Base-by-base conservation (phyloP, 37 sponge, comb jelly and placozoan genomes). In the Cliona cf. orientalis region DNA sequence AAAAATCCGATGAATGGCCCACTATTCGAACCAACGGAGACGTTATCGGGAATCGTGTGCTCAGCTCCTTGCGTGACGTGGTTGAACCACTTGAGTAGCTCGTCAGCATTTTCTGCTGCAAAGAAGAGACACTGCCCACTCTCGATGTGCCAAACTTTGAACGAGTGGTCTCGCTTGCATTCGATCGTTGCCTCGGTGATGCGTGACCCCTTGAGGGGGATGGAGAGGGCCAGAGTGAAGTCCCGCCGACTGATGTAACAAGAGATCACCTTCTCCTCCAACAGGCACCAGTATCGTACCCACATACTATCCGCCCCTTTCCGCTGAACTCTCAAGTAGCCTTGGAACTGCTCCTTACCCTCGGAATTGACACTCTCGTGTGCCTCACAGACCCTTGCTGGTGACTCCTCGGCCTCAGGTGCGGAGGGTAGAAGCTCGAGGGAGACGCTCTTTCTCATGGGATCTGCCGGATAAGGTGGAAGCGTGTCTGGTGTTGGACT, bases 241-340 rank as follows among this genome's bases (percentile, higher is more conserved):
- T 87, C 80, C 40, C 29, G 83, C 57, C 73, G 78, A 56, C 72
- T 81, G 2, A 71, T 78, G 61, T 62, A 87, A 37, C 87, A 87
- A 28, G 65, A 79, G 35, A 91, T 58, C 17, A 25, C 38, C 5
- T 69, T 43, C 21, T 87, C 59, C 56, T 87, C 84, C 40, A 91
- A 65, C 0, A 91, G 75, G 58, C 88, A 91, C 87, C 82, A 91
- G 75, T 71, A 83, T 5, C 84, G 84, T 5, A 68, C 65, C 84
- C 87, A 86, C 36, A 41, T 53, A 14, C 32, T 74, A 43, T 76
- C 69, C 21, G 85, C 85, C 5, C 85, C 85, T 57, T 76, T 58
- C 19, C 85, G 76, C 43, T 84, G 85, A 1, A 84, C 77, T 14
- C 72, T 66, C 31, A 75, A 34, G 56, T 75, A 84, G 9, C 85